phyloP scores from a whole-genome alignment of 2,797 vertebrate species.

The Ficedula albicollis region DNA sequence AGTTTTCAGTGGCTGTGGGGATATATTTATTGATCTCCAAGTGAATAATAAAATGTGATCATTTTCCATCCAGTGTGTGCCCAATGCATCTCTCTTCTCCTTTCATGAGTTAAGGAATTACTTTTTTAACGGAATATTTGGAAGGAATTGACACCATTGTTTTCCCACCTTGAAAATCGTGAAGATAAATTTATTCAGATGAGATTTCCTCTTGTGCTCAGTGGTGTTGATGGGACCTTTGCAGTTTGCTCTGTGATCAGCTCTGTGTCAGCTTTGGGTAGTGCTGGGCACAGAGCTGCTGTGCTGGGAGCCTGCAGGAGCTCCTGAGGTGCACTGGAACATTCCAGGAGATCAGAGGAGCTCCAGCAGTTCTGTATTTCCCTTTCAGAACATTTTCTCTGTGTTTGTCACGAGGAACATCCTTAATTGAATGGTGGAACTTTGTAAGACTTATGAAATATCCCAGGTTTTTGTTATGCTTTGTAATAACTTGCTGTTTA shows the following conservation, averaged over 20 bases:
- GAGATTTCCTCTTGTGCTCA: neutral
- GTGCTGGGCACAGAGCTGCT: neutral
- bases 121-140: neutral
- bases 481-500: conserved; percentile 24
- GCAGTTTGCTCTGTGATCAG: neutral
- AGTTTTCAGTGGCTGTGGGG: neutral
- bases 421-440: neutral
- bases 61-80: neutral
- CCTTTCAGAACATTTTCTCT: neutral
- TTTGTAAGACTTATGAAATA: neutral
- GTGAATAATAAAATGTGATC: neutral
- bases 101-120: neutral
- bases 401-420: neutral
- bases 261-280: neutral
- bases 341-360: neutral
- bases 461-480: neutral
- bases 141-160: neutral
- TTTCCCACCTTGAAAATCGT: neutral
- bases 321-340: neutral
- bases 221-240: neutral
- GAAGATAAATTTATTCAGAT: neutral
- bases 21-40: neutral
- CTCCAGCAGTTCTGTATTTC: neutral
- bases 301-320: neutral
- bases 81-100: neutral